Evolutionary conservation across 2,113 vertebrate genomes (phyloP), one percentile per base, ranked within the genome.

Genomic region (Tichodroma muraria): DNA sequence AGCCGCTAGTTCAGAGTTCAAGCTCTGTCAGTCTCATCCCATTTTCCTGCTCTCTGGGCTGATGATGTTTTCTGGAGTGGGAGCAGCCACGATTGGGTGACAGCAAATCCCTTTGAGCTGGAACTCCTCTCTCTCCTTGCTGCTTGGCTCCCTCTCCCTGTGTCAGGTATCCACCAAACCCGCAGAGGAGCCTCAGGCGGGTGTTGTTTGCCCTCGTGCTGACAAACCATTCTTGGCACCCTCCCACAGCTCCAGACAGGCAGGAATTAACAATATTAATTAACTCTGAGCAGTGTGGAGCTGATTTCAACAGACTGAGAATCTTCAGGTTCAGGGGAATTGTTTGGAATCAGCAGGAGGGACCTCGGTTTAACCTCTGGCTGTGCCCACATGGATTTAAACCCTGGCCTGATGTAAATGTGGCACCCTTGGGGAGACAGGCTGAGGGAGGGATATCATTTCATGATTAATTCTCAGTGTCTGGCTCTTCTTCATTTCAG

Each of bases 281-380:
- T 65, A 57, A 60, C 65, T 61, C 27, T 16, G 63, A 86, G 79
- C 61, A 24, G 15, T 9, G 10, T 19, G 53, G 68, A n/a, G 80
- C 50, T 44, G 49, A 3, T 70, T 65, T 69, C 33, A 89, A 23
- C 59, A 49, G 22, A 10, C 3, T 69, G 57, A n/a, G 76, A n/a
- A 49, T 22, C 30, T 82, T 91, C 88, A 53, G 42, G 72, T 82
- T 90, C 70, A 21, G 73, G 53, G 56, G 28, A 66, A 22, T 37
- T 63, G 13, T 15, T 42, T 63, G 70, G 75, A 35, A 35, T 16
- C n/a, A 61, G 5, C 40, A 28, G 40, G 72, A 92, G 54, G 37
- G 56, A 75, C 80, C 85, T 95, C n/a, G 16, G 21, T 89, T 96
- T 85, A 54, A 94, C 56, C 94, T 85, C 70, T 69, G 78, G 21